Conservation (phyloP, 2,888 invertebrate genomes). For the Salticus scenicus region DNA sequence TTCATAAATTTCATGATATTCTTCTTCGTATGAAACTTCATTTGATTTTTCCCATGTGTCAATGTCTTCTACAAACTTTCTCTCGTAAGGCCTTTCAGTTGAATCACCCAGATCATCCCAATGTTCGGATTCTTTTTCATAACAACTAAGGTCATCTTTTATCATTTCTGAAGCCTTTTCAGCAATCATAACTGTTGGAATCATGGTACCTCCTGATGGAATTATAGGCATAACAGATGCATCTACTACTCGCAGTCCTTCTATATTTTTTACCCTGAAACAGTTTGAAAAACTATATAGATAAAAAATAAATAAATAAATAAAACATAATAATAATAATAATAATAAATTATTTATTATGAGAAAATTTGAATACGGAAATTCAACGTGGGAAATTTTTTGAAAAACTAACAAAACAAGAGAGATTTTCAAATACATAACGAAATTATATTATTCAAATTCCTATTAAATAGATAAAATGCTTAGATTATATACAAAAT, state of each 20-base stretch:
- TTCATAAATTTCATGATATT: neutral
- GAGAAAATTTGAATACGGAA: too few species aligned
- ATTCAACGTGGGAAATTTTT: too few species aligned
- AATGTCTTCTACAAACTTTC: neutral
- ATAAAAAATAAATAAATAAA: too few species aligned
- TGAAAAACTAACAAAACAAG: too few species aligned
- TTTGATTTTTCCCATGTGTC: neutral
- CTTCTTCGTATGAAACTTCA: neutral
- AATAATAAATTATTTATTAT: too few species aligned
- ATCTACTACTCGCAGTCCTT: neutral
- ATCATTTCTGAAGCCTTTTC: constrained; percentile 1
- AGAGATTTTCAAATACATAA: too few species aligned
- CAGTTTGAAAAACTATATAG: neutral
- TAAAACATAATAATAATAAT: too few species aligned
- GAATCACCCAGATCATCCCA: neutral
- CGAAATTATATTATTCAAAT: too few species aligned
- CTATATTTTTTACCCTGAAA: constrained; percentile 1
- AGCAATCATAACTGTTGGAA: constrained; percentile 9
- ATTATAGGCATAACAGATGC: constrained; percentile 7
- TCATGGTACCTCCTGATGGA: neutral
- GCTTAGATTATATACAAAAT: too few species aligned
- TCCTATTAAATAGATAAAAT: too few species aligned
- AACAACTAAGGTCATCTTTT: neutral
- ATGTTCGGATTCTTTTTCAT: neutral
- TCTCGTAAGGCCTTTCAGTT: neutral